Conservation (phyloP, 2,113 vertebrate species). For the Micronycteris hirsuta region DNA sequence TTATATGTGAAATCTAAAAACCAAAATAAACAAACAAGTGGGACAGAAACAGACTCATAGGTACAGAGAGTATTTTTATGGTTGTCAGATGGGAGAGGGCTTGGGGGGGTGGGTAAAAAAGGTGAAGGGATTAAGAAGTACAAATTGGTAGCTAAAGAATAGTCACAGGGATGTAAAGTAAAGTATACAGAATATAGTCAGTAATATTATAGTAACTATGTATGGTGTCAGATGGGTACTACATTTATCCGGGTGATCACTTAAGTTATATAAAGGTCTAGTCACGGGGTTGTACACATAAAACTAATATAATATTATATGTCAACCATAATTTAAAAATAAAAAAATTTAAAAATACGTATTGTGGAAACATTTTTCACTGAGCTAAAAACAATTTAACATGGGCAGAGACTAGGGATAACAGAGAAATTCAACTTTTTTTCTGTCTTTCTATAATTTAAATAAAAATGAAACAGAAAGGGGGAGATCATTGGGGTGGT, state of each 20-base stretch:
- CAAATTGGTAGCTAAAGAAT: background rate
- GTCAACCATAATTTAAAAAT: background rate
- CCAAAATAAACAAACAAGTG: background rate
- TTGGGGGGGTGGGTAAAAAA: background rate
- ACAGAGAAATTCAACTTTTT: constrained; percentile 40
- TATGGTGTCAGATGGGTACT: background rate
- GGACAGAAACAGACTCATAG: background rate
- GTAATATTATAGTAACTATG: background rate
- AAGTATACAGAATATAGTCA: background rate
- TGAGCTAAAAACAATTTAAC: constrained; percentile 41
- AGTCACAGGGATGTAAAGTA: background rate
- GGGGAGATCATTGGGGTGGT: constrained; percentile 16
- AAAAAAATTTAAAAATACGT: background rate
- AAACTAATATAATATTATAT: background rate
- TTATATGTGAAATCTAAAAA: background rate
- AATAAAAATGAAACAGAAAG: constrained; percentile 55
- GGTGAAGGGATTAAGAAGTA: background rate
- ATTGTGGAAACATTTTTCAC: constrained; percentile 46
- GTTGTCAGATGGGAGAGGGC: background rate
- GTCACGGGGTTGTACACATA: background rate
- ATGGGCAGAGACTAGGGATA: constrained; percentile 9
- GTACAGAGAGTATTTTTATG: background rate
- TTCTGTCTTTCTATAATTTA: constrained; percentile 43
- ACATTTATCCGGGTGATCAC: background rate
- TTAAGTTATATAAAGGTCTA: background rate